phyloP scores from a whole-genome alignment of 2,888 invertebrate genomes.

The Cryptocheilus praepositus region DNA sequence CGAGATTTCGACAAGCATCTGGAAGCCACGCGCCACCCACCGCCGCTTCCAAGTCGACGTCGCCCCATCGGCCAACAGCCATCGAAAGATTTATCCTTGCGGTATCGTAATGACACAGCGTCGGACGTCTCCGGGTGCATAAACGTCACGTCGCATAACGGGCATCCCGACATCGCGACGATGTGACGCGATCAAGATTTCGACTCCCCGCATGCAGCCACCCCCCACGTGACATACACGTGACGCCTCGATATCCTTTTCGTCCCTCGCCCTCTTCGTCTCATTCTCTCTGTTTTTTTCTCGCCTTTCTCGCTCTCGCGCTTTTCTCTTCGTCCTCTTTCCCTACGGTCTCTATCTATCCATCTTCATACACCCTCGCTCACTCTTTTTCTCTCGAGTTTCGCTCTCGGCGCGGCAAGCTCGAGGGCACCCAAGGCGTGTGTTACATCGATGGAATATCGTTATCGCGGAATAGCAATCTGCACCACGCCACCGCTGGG shows the following conservation, averaged over 20 bases:
- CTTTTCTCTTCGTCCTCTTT: neutral
- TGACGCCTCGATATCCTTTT: conserved; percentile 32
- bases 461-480: conserved; percentile 51
- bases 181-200: conserved; percentile 59
- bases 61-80: conserved; percentile 8
- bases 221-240: conserved; percentile 32
- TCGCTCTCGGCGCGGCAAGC: neutral
- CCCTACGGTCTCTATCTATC: neutral
- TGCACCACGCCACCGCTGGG: conserved; percentile 28
- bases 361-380: conserved; percentile 15
- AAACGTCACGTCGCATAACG: conserved; percentile 57
- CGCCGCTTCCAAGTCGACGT: neutral
- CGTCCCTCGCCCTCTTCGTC: conserved; percentile 14
- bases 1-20: conserved; percentile 35
- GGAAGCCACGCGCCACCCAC: conserved; percentile 32
- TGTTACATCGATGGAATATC: conserved; percentile 44
- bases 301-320: neutral
- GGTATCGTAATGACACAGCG: conserved; percentile 51
- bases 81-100: conserved; percentile 54
- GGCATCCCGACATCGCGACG: conserved; percentile 37
- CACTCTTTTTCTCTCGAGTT: neutral
- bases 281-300: neutral
- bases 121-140: conserved; percentile 52
- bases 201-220: conserved; percentile 25
- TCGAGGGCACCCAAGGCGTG: conserved; percentile 20